Conservation (phyloP, 2,797 vertebrate species). For the Vultur gryphus region DNA sequence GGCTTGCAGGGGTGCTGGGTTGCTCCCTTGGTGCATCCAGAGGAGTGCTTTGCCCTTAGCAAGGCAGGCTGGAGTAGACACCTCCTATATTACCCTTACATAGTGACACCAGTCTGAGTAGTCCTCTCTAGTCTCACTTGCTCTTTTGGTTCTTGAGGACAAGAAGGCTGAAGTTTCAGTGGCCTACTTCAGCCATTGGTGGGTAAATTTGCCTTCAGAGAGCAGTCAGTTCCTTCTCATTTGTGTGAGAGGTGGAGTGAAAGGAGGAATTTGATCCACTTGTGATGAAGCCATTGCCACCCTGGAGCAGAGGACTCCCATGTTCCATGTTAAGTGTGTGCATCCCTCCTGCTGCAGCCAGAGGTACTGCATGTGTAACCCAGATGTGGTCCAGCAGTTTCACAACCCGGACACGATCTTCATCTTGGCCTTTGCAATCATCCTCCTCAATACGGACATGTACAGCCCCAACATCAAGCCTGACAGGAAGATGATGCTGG, state of each 20-base stretch:
- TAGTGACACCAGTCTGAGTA: not conserved
- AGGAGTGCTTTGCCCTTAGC: not conserved
- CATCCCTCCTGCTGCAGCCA: conserved; percentile 81
- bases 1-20: not conserved
- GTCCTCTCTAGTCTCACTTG: not conserved
- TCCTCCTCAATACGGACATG: conserved; percentile 99
- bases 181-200: not conserved
- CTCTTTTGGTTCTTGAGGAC: not conserved
- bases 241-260: not conserved
- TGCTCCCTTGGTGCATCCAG: not conserved
- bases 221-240: not conserved
- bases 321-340: not conserved
- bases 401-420: conserved; percentile 99
- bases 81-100: not conserved
- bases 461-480: conserved; percentile 99
- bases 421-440: conserved; percentile 97
- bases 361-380: conserved; percentile 99
- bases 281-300: not conserved
- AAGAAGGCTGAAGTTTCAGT: not conserved
- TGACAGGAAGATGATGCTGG: conserved; percentile 98
- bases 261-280: not conserved
- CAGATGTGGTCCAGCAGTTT: conserved; percentile 98
- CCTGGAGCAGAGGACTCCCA: not conserved
- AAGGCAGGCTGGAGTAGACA: not conserved
- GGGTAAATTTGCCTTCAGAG: not conserved